A percentile compares a stretch with the other conserved stretches of the same genome.
Evolutionary conservation across 2,797 vertebrate species (phyloP).

Genomic region (Coranthus polyacanthus): DNA sequence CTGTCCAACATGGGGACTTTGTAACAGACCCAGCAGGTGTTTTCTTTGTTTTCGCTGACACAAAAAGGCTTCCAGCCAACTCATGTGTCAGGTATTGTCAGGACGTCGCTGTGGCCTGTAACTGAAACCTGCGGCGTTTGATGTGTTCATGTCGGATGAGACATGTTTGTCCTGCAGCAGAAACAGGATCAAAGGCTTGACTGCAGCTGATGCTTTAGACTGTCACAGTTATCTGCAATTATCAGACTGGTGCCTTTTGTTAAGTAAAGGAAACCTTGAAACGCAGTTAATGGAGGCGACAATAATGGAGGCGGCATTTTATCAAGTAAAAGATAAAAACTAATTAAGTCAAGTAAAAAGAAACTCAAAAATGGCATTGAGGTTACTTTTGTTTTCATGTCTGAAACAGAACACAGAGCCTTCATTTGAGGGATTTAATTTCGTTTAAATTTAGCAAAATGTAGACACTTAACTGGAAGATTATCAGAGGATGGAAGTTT

Average conservation of each 20-base stretch:
- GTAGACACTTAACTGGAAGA: too few species aligned
- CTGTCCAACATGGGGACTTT: neutral
- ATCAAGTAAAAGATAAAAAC: too few species aligned
- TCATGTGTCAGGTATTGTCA: conserved; percentile 38
- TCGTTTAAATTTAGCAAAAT: neutral
- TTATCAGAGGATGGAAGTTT: too few species aligned
- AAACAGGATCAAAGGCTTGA: conserved; percentile 8
- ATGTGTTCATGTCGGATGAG: conserved; percentile 13
- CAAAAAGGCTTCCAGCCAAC: conserved; percentile 20
- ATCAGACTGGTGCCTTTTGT: neutral
- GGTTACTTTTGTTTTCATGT: too few species aligned
- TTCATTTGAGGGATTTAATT: neutral
- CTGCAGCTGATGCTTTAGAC: conserved; percentile 8
- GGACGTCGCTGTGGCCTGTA: conserved; percentile 25
- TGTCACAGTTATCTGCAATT: conserved; percentile 10
- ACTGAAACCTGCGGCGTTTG: conserved; percentile 38
- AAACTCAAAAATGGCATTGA: neutral
- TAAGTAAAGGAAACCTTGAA: neutral
- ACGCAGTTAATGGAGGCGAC: neutral
- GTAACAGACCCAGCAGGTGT: conserved; percentile 37
- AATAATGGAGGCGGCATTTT: neutral
- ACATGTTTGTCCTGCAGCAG: conserved; percentile 39
- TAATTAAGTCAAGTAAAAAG: neutral
- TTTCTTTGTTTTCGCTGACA: conserved; percentile 38
- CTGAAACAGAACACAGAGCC: too few species aligned